Evolutionary conservation across 2,888 invertebrate species (phyloP).

Genomic region (Fragum whitleyi): DNA sequence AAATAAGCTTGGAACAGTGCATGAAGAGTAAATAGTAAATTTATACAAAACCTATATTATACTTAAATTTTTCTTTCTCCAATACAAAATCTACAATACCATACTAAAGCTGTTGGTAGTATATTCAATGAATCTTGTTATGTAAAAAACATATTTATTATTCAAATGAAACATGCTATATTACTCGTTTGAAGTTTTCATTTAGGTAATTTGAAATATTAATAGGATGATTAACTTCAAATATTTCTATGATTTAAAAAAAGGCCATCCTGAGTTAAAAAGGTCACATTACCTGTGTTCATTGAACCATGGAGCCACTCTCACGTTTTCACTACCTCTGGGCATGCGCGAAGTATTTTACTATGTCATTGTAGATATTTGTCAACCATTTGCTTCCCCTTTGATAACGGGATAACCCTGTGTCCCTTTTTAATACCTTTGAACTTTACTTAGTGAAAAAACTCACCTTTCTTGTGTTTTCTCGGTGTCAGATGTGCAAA

Average conservation of each 20-base stretch:
- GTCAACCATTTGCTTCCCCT: slow-evolving; percentile 1
- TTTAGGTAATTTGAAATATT: background rate
- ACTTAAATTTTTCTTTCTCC: no score
- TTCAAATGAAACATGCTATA: no score
- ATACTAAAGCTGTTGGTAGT: no score
- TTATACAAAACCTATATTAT: no score
- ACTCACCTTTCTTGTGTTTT: no score
- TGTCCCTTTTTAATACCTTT: background rate
- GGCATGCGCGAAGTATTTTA: slow-evolving; percentile 52
- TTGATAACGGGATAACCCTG: background rate
- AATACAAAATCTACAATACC: no score
- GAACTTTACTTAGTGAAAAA: no score
- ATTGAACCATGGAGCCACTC: slow-evolving; percentile 32
- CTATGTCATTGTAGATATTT: slow-evolving; percentile 40
- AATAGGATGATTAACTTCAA: background rate
- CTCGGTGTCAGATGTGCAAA: no score
- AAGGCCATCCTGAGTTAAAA: slow-evolving; percentile 5
- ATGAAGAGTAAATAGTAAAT: no score
- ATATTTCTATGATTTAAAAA: background rate
- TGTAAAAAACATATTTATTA: no score
- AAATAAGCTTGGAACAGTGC: no score
- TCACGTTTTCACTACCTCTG: slow-evolving; percentile 55
- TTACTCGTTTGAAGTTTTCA: background rate
- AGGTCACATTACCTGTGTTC: slow-evolving; percentile 30
- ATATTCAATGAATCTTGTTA: no score